These are phyloP conservation scores for Apotomis turbidana DNA, from an alignment of 2,888 invertebrate species.

Conservation along the genomic window DNA sequence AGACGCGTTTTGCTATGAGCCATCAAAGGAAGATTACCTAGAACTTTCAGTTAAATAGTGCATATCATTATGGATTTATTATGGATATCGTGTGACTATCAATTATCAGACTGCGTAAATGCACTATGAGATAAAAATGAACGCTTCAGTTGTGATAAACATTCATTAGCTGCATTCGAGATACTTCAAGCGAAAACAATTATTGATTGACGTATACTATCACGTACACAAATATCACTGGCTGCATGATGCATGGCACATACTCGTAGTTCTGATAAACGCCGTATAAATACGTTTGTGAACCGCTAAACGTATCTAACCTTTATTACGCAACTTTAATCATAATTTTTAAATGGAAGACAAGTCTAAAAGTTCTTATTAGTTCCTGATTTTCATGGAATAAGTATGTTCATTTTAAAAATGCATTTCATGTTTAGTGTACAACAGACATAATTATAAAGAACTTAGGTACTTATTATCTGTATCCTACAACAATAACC, in stretches of 20 bases:
- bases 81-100: not conserved
- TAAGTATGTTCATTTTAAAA: no score
- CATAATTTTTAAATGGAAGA: no score
- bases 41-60: no score
- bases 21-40: no score
- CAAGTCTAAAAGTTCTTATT: no score
- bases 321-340: conserved; percentile 19
- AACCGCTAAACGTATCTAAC: conserved; percentile 1
- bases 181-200: conserved; percentile 40
- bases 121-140: conserved; percentile 9
- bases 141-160: conserved; percentile 13
- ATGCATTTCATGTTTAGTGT: no score
- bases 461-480: no score
- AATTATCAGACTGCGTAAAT: conserved; percentile 13
- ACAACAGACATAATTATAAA: no score
- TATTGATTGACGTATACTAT: conserved; percentile 62
- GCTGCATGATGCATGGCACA: conserved; percentile 73
- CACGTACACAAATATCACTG: conserved; percentile 65
- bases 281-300: conserved; percentile 1
- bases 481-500: no score
- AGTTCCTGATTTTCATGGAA: no score
- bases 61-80: no score
- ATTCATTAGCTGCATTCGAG: conserved; percentile 25
- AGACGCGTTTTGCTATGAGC: no score
- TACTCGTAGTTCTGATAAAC: conserved; percentile 31